Conservation (phyloP, 2,797 vertebrate genomes). For the Pantherophis alleghaniensis region DNA sequence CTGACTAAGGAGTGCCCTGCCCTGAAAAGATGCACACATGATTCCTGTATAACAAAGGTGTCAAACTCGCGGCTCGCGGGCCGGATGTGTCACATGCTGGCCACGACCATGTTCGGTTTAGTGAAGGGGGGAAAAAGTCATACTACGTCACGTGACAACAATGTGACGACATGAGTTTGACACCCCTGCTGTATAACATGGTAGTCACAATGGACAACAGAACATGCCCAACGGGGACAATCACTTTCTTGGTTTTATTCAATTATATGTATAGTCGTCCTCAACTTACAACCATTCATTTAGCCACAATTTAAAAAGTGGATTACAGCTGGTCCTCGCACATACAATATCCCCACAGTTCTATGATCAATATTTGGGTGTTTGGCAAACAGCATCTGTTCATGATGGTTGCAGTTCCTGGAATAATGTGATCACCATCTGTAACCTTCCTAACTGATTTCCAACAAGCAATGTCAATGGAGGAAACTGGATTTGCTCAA, state of each 20-base stretch:
- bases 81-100: too few species aligned
- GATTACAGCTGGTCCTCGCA: background rate
- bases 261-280: background rate
- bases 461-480: background rate
- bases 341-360: background rate
- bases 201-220: background rate
- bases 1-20: background rate
- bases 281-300: background rate
- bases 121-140: too few species aligned
- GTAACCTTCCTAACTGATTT: background rate
- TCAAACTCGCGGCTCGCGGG: fast-evolving
- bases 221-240: background rate
- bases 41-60: background rate
- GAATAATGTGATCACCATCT: background rate
- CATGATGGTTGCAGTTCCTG: background rate
- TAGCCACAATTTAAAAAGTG: background rate
- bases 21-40: background rate
- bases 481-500: background rate
- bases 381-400: background rate
- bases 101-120: fast-evolving
- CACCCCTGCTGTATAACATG: background rate
- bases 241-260: background rate
- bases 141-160: background rate
- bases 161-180: too few species aligned
- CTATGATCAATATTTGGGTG: background rate